phyloP scores from a whole-genome alignment of 2,888 invertebrate species.

The Dryobotodes eremita region DNA sequence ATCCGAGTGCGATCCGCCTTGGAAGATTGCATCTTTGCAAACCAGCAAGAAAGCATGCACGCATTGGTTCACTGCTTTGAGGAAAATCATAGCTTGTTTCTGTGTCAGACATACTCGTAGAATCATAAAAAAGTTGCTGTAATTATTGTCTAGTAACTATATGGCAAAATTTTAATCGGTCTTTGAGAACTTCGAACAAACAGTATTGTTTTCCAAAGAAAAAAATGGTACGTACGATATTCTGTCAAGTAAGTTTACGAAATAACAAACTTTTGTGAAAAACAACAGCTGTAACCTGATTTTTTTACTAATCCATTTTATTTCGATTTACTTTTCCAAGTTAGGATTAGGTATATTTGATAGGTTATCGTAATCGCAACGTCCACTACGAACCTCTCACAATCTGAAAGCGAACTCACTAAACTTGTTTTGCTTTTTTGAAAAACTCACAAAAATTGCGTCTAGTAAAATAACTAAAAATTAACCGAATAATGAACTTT shows the following conservation, averaged over 20 bases:
- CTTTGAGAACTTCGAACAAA: background rate
- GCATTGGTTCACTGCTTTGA: no score
- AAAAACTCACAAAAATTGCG: background rate
- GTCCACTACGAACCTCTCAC: background rate
- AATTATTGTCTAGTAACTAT: background rate
- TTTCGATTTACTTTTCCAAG: no score
- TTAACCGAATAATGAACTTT: background rate
- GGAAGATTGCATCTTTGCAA: no score
- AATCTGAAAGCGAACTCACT: background rate
- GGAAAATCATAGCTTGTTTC: no score
- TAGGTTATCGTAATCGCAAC: background rate
- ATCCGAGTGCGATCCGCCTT: no score
- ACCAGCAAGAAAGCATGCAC: no score
- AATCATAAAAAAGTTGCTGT: background rate
- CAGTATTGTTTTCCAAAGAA: background rate
- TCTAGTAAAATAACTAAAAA: background rate
- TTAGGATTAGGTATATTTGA: background rate
- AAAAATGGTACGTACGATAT: no score
- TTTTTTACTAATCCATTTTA: no score
- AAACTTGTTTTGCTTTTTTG: background rate
- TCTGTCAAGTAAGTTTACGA: no score
- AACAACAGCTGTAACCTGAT: no score
- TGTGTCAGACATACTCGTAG: no score
- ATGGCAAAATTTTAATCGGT: background rate
- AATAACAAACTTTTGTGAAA: no score